These are phyloP conservation scores for Halesus radiatus DNA, from an alignment of 1,140 invertebrate species.

Conservation along the genomic window DNA sequence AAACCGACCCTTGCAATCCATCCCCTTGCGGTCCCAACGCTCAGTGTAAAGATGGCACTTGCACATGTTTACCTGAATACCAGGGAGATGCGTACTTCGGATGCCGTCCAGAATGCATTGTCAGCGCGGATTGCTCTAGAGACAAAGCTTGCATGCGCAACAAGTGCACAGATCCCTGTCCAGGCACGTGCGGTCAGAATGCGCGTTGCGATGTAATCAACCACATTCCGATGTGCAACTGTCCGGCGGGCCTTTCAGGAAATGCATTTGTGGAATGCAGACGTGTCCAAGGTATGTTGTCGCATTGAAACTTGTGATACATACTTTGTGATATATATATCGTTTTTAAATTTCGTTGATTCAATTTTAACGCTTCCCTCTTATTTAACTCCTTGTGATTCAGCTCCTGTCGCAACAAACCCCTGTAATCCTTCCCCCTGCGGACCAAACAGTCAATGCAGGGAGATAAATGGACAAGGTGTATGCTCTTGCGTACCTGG, in stretches of 20 bases:
- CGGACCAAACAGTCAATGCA: slow-evolving; percentile 75
- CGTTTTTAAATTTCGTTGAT: background rate
- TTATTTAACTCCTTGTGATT: slow-evolving; percentile 46
- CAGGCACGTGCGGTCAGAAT: slow-evolving; percentile 85
- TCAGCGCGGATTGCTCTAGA: slow-evolving; percentile 85
- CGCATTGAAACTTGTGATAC: too few relatives aligned
- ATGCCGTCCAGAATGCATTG: slow-evolving; percentile 88
- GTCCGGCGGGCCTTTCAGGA: slow-evolving; percentile 77
- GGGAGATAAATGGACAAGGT: slow-evolving; percentile 70
- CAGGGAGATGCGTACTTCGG: slow-evolving; percentile 76
- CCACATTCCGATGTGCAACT: slow-evolving; percentile 84
- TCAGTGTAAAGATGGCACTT: slow-evolving; percentile 70
- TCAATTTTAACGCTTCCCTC: too few relatives aligned
- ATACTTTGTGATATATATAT: background rate
- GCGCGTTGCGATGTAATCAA: slow-evolving; percentile 87
- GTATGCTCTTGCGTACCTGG: slow-evolving; percentile 75
- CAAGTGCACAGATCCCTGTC: slow-evolving; percentile 83
- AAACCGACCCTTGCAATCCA: slow-evolving; percentile 69
- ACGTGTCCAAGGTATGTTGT: slow-evolving; percentile 65
- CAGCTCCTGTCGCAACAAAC: slow-evolving; percentile 60
- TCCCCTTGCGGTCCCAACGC: slow-evolving; percentile 75
- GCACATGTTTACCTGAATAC: slow-evolving; percentile 76
- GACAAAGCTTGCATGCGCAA: slow-evolving; percentile 81
- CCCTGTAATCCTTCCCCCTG: slow-evolving; percentile 75
- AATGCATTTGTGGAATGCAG: slow-evolving; percentile 84